Evolutionary conservation across 1,140 invertebrate species (phyloP).

Genomic region (Aporrectodea caliginosa): DNA sequence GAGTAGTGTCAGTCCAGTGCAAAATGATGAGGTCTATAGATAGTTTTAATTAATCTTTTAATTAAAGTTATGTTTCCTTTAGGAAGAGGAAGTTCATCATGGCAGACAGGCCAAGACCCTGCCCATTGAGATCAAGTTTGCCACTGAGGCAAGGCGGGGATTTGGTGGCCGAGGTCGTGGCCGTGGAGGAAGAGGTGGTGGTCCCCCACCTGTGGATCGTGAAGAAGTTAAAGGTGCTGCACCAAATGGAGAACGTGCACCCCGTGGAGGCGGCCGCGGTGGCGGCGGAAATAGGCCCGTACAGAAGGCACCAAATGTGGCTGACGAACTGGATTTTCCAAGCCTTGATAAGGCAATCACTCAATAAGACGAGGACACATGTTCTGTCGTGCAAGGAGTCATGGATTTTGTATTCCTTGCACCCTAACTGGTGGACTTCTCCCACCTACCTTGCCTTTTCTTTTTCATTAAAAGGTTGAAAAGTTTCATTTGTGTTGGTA

Average conservation of each 20-base stretch:
- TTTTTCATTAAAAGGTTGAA: too few species aligned
- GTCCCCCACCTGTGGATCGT: background rate
- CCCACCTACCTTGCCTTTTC: too few species aligned
- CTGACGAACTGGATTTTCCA: conserved; percentile 92
- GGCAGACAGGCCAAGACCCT: background rate
- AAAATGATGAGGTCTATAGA: too few species aligned
- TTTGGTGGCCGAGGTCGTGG: background rate
- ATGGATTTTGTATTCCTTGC: too few species aligned
- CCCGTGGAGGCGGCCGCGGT: background rate
- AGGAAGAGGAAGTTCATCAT: background rate
- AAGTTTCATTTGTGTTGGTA: too few species aligned
- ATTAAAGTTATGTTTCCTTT: too few species aligned
- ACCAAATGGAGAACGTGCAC: background rate
- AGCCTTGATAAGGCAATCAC: conserved; percentile 59
- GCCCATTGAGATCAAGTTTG: background rate
- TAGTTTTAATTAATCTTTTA: too few species aligned
- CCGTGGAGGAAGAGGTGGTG: background rate
- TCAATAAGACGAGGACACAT: background rate
- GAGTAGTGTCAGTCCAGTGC: too few species aligned
- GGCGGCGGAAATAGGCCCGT: background rate
- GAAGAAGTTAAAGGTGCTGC: background rate
- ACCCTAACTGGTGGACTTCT: too few species aligned
- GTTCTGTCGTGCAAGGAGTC: too few species aligned
- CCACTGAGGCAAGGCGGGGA: background rate
- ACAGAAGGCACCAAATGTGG: conserved; percentile 75